Conservation (phyloP, 2,797 vertebrate genomes). For the Cyprinella venusta region DNA sequence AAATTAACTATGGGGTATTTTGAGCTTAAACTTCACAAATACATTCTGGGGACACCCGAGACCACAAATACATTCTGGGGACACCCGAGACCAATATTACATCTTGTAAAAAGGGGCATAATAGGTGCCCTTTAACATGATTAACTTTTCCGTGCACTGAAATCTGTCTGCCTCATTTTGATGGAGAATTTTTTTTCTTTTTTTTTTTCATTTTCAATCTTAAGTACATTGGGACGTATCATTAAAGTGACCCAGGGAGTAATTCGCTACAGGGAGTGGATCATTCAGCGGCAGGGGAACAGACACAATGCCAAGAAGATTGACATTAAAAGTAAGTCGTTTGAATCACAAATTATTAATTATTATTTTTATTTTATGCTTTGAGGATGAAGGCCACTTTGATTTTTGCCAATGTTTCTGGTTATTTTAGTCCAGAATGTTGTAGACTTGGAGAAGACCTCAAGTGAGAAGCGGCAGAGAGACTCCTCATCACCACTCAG, state of each 20-base stretch:
- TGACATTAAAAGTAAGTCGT: conserved; percentile 67
- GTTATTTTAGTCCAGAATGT: neutral
- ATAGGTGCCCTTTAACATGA: no score
- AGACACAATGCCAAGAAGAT: conserved; percentile 72
- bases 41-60: no score
- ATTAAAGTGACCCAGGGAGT: conserved; percentile 96
- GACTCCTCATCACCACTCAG: conserved; percentile 83
- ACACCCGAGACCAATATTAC: no score
- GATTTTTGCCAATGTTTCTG: neutral
- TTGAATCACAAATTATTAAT: neutral
- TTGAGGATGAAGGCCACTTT: neutral
- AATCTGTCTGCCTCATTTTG: neutral
- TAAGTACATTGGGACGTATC: conserved; percentile 92
- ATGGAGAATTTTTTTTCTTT: neutral
- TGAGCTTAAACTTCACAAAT: no score
- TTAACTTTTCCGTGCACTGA: neutral
- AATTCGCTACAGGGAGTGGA: conserved; percentile 94
- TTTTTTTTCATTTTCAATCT: neutral
- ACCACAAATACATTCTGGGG: no score
- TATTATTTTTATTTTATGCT: neutral
- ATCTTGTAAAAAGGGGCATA: no score
- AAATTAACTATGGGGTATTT: no score
- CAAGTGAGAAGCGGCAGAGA: conserved; percentile 69
- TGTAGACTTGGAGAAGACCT: conserved; percentile 16
- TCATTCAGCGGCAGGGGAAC: conserved; percentile 92